phyloP scores from a whole-genome alignment of 2,797 vertebrate species.

The Anabacerthia variegaticeps region DNA sequence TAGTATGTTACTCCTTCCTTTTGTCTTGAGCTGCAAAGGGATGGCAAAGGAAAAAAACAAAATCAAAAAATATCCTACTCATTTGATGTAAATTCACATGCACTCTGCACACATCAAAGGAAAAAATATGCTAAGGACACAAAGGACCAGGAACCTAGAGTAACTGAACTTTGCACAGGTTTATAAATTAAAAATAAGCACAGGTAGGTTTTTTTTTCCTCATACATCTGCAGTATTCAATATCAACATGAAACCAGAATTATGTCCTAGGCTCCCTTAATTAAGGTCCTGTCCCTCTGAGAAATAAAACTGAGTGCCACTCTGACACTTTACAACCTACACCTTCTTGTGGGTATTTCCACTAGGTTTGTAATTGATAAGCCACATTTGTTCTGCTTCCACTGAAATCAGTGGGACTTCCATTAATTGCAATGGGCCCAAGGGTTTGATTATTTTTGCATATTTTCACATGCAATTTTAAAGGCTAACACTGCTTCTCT shows the following conservation, averaged over 20 bases:
- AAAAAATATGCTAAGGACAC: not conserved
- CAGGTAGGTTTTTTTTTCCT: not conserved
- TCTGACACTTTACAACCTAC: not conserved
- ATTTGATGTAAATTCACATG: not conserved
- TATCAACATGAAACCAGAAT: not conserved
- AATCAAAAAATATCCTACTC: not conserved
- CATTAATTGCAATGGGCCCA: not conserved
- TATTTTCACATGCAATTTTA: not conserved
- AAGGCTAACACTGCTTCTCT: not conserved
- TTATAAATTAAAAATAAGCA: not conserved
- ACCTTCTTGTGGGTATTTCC: not conserved
- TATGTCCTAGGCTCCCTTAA: not conserved
- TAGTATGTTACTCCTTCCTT: conserved; percentile 40
- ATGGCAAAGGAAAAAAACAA: not conserved
- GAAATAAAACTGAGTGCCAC: not conserved
- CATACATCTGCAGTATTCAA: not conserved
- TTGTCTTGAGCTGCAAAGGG: conserved; percentile 45
- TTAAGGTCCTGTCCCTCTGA: not conserved
- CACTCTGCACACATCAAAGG: not conserved
- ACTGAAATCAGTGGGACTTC: not conserved
- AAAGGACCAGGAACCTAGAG: not conserved
- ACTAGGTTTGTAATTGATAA: not conserved
- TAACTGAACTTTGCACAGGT: not conserved
- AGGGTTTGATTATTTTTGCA: fast-evolving
- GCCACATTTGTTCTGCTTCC: not conserved